These are phyloP conservation scores for Nothobranchius furzeri DNA, from an alignment of 2,113 vertebrate species.

Conservation along the genomic window DNA sequence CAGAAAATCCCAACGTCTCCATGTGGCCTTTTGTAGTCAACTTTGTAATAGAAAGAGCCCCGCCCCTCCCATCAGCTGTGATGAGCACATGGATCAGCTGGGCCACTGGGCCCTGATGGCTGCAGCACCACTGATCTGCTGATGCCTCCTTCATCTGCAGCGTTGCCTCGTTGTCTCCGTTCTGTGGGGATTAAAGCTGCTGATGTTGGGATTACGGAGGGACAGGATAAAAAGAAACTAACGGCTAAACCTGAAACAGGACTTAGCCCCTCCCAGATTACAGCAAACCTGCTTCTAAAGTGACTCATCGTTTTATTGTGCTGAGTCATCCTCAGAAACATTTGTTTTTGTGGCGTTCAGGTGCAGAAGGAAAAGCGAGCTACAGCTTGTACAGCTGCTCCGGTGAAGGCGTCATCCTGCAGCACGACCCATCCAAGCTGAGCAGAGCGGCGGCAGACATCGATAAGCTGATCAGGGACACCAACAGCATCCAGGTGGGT, in stretches of 20 bases:
- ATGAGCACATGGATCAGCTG: constrained; percentile 53
- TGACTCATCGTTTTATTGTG: too few species aligned
- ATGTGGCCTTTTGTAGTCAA: constrained; percentile 22
- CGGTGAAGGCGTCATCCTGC: constrained; percentile 91
- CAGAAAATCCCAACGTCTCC: constrained; percentile 20
- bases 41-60: constrained; percentile 62
- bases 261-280: too few species aligned
- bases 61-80: constrained; percentile 40
- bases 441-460: constrained; percentile 87
- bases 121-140: constrained; percentile 38
- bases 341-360: constrained; percentile 50
- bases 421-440: constrained; percentile 90
- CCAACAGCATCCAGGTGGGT: constrained; percentile 89
- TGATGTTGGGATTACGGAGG: too few species aligned
- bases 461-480: constrained; percentile 89
- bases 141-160: neutral
- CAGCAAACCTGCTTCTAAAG: too few species aligned
- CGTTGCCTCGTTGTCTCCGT: too few species aligned
- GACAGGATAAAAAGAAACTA: too few species aligned
- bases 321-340: too few species aligned
- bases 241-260: too few species aligned
- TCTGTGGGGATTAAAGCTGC: too few species aligned
- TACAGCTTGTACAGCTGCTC: constrained; percentile 92
- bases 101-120: constrained; percentile 29
- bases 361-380: constrained; percentile 78